Evolutionary conservation across 1,140 invertebrate species (phyloP).

Genomic region (Pachypsylla venusta): DNA sequence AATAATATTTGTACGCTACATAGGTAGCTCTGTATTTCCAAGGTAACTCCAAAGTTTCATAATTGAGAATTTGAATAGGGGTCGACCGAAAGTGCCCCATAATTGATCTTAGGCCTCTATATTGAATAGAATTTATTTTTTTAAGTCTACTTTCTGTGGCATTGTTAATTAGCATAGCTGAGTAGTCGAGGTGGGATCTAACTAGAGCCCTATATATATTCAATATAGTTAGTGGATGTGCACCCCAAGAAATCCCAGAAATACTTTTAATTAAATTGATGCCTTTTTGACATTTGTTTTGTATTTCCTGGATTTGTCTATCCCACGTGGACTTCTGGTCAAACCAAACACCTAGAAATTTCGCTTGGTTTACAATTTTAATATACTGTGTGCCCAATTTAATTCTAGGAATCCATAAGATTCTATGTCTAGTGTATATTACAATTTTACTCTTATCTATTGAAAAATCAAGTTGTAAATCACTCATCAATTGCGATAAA

Average conservation of each 20-base stretch:
- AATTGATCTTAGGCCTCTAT: background rate
- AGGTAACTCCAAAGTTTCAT: background rate
- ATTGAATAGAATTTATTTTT: background rate
- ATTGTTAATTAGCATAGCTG: background rate
- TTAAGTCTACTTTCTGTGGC: background rate
- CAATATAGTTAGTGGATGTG: background rate
- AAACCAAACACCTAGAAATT: background rate
- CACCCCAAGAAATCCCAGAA: background rate
- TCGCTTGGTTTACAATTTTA: background rate
- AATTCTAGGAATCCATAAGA: background rate
- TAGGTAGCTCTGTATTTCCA: too few species aligned
- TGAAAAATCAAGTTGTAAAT: background rate
- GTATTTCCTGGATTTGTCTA: background rate
- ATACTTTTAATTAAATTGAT: background rate
- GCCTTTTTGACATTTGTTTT: background rate
- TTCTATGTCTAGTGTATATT: background rate
- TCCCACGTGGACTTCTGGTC: background rate
- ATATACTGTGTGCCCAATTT: background rate
- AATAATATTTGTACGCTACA: too few species aligned
- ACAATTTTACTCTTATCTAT: background rate
- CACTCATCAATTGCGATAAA: background rate
- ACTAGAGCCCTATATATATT: background rate
- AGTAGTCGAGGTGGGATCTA: background rate
- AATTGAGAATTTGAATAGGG: background rate
- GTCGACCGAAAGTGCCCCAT: background rate